phyloP scores from a whole-genome alignment of 2,113 vertebrate genomes.

The Oncorhynchus masou region DNA sequence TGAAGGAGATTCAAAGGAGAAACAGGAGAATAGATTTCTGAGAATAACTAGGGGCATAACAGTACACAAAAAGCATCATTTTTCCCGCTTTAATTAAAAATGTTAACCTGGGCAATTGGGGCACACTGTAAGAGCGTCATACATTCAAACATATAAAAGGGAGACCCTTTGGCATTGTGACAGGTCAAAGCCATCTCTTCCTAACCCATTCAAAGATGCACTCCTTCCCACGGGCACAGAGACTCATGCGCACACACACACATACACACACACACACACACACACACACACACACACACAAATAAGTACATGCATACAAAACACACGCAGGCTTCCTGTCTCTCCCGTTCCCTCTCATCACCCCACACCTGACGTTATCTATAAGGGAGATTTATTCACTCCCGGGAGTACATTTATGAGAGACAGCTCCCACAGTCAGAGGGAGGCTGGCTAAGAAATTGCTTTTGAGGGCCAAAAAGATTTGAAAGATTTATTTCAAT shows the following conservation, averaged over 20 bases:
- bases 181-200: neutral
- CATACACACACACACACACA: slow-evolving; percentile 42
- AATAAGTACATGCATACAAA: slow-evolving; percentile 30
- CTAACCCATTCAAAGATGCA: neutral
- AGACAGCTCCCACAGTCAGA: slow-evolving; percentile 64
- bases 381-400: slow-evolving; percentile 76
- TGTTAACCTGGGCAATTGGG: slow-evolving; percentile 21
- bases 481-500: slow-evolving; percentile 77
- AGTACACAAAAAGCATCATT: slow-evolving; percentile 9
- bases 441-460: slow-evolving; percentile 71
- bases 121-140: neutral
- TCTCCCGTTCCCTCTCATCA: slow-evolving; percentile 46
- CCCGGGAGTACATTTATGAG: slow-evolving; percentile 73
- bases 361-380: slow-evolving; percentile 74
- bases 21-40: slow-evolving; percentile 25
- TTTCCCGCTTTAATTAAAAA: slow-evolving; percentile 7
- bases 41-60: slow-evolving; percentile 40
- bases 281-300: slow-evolving; percentile 29
- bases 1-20: slow-evolving; percentile 53
- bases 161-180: neutral
- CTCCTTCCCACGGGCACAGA: neutral
- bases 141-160: slow-evolving; percentile 2
- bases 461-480: slow-evolving; percentile 59
- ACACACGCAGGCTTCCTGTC: slow-evolving; percentile 45
- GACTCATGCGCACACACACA: slow-evolving; percentile 37